Conservation (phyloP, 2,113 vertebrate genomes). For the Acinonyx jubatus region DNA sequence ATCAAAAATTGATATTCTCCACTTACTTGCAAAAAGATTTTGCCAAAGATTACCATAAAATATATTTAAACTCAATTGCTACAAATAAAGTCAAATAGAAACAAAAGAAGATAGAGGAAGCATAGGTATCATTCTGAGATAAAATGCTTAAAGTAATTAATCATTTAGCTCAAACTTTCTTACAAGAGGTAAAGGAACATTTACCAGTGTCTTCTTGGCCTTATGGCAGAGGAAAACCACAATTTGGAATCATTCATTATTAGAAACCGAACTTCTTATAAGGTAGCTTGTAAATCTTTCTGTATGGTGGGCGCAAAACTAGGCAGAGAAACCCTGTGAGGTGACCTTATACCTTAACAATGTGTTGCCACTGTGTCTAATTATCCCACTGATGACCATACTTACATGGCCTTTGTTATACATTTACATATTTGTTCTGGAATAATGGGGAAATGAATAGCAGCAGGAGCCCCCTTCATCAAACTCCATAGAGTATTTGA, state of each 20-base stretch:
- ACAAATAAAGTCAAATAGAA: not conserved
- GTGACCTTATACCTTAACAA: not conserved
- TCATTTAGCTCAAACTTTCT: not conserved
- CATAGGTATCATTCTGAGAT: not conserved
- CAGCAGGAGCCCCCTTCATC: not conserved
- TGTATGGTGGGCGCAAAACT: not conserved
- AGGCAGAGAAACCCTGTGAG: not conserved
- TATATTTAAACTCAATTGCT: conserved; percentile 5
- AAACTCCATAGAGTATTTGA: not conserved
- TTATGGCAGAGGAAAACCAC: not conserved
- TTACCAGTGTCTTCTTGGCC: not conserved
- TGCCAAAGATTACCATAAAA: not conserved
- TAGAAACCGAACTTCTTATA: not conserved
- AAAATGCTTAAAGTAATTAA: not conserved
- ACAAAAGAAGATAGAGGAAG: not conserved
- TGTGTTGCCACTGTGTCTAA: not conserved
- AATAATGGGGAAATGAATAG: not conserved
- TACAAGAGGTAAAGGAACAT: not conserved
- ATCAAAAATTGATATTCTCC: not conserved
- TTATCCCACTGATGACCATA: not conserved
- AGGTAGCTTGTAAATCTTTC: not conserved
- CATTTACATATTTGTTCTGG: not conserved
- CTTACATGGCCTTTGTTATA: not conserved
- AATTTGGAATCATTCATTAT: not conserved
- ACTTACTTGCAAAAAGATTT: not conserved